These are phyloP conservation scores for Climacteris rufus DNA, from an alignment of 2,113 vertebrate species.

Conservation along the genomic window DNA sequence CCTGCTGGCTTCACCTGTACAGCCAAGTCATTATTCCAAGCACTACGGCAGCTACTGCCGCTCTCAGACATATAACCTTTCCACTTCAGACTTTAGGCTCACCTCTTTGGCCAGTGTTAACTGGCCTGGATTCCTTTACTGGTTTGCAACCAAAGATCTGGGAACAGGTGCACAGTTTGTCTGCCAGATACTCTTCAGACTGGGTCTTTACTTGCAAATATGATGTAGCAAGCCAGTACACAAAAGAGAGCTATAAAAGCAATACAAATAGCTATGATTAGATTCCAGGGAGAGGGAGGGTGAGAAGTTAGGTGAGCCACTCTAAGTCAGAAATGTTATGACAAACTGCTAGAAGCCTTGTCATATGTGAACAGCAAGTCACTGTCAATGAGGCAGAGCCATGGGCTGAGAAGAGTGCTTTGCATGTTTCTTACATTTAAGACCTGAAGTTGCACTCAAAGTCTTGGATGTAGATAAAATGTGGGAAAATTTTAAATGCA, in stretches of 20 bases:
- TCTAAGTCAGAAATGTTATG: not conserved
- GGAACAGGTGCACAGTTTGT: not conserved
- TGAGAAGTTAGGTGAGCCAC: not conserved
- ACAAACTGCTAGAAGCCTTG: not conserved
- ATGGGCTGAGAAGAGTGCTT: not conserved
- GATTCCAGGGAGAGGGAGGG: not conserved
- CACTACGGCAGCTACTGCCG: not conserved
- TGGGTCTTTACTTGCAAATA: not conserved
- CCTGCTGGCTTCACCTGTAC: not conserved
- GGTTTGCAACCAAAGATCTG: not conserved
- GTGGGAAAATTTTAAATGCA: not conserved
- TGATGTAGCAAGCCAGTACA: not conserved
- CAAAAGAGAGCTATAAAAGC: not conserved
- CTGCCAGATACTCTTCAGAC: not conserved
- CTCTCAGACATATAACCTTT: not conserved
- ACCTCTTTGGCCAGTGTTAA: not conserved
- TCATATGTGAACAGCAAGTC: not conserved
- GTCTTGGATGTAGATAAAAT: not conserved
- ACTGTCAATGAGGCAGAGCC: not conserved
- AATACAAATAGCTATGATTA: not conserved
- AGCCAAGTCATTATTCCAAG: not conserved
- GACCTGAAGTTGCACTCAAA: not conserved
- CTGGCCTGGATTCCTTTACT: not conserved
- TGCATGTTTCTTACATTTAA: not conserved
- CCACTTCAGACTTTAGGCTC: not conserved